Percentiles rank a stretch among this genome's conserved stretches.
Evolutionary conservation across 2,888 invertebrate species (phyloP).

Genomic region (Neria commutata): DNA sequence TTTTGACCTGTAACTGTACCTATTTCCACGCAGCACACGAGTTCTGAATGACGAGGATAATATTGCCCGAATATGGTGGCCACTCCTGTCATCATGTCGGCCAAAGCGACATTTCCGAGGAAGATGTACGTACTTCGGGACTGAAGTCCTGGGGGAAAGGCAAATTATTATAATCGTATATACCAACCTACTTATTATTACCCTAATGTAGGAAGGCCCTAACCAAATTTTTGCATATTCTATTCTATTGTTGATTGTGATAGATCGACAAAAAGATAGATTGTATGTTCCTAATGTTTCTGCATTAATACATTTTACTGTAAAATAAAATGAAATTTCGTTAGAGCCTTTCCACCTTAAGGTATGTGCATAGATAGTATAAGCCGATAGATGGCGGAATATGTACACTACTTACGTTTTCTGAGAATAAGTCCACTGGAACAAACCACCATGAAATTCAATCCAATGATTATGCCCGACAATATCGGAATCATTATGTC

Average conservation of each 20-base stretch:
- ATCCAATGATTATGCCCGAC: constrained; percentile 65
- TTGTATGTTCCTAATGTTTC: too few species aligned
- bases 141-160: constrained; percentile 63
- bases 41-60: constrained; percentile 60
- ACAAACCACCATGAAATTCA: constrained; percentile 69
- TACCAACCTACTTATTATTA: not conserved
- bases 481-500: constrained; percentile 66
- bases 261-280: too few species aligned
- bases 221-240: too few species aligned
- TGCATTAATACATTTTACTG: too few species aligned
- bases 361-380: too few species aligned
- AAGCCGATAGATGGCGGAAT: too few species aligned
- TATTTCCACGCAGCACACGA: constrained; percentile 60
- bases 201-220: too few species aligned
- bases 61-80: constrained; percentile 66
- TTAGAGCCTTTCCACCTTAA: too few species aligned
- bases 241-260: too few species aligned
- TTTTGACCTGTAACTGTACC: constrained; percentile 46
- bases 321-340: too few species aligned
- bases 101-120: constrained; percentile 70
- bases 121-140: constrained; percentile 70
- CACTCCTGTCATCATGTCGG: constrained; percentile 69
- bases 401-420: constrained; percentile 67
- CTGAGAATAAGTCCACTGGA: constrained; percentile 71
- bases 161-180: constrained; percentile 1